phyloP scores from a whole-genome alignment of 2,113 vertebrate species.

The Calypte anna region DNA sequence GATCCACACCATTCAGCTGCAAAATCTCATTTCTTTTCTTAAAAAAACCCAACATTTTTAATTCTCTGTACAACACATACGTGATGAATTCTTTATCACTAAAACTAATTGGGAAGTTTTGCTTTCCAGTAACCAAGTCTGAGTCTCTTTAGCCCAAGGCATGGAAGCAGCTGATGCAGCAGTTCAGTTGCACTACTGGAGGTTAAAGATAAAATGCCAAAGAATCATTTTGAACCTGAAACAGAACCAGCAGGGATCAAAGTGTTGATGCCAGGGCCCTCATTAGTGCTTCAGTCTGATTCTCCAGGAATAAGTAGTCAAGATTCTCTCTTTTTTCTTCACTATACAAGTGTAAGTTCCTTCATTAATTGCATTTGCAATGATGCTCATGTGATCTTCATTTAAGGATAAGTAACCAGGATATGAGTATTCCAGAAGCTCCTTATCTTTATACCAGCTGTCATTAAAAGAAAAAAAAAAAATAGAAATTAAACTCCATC shows the following conservation, averaged over 20 bases:
- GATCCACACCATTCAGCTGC: not conserved
- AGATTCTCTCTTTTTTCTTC: constrained; percentile 86
- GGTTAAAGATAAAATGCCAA: not conserved
- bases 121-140: not conserved
- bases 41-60: not conserved
- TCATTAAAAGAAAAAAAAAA: not conserved
- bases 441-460: constrained; percentile 98
- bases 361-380: constrained; percentile 96
- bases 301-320: constrained; percentile 96
- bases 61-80: constrained; percentile 12
- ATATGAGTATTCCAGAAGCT: constrained; percentile 91
- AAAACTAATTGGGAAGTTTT: not conserved
- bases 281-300: constrained; percentile 81
- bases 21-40: not conserved
- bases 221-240: not conserved
- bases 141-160: not conserved
- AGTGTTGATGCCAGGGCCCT: not conserved
- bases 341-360: constrained; percentile 95
- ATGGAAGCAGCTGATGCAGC: not conserved
- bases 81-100: not conserved
- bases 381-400: constrained; percentile 90
- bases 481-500: not conserved
- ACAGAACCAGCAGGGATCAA: not conserved
- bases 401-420: constrained; percentile 91
- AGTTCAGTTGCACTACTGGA: not conserved